Evolutionary conservation across 2,797 vertebrate species (phyloP).

Genomic region (Bufotes viridis): DNA sequence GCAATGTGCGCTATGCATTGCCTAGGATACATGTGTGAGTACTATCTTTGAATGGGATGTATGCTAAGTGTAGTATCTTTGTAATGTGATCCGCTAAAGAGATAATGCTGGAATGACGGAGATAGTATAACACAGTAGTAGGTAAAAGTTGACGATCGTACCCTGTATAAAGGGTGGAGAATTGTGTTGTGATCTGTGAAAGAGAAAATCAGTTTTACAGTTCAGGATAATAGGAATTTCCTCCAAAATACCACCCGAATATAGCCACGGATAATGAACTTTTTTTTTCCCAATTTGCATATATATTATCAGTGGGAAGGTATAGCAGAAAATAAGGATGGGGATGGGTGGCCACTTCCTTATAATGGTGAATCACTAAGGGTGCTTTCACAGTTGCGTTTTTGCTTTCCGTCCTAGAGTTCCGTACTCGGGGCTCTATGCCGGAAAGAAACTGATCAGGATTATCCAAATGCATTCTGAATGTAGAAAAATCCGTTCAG

Average conservation of each 20-base stretch:
- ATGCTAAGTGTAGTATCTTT: not conserved
- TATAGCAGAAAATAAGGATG: no score
- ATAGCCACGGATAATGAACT: not conserved
- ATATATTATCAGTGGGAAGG: no score
- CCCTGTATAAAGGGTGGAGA: not conserved
- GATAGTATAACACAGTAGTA: slow-evolving; percentile 19
- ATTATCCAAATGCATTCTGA: no score
- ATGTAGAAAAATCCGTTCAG: no score
- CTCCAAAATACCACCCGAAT: not conserved
- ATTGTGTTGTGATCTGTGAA: not conserved
- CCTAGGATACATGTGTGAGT: slow-evolving; percentile 6
- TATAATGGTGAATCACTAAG: no score
- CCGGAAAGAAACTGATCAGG: no score
- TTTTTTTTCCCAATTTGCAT: no score
- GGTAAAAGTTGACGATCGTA: slow-evolving; percentile 38
- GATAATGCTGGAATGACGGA: not conserved
- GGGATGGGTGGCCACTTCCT: no score
- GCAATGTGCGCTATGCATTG: slow-evolving; percentile 45
- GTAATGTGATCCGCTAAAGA: slow-evolving; percentile 27
- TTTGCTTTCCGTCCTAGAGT: no score
- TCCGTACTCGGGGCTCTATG: no score
- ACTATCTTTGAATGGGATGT: not conserved
- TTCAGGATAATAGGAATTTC: not conserved
- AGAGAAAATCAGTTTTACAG: not conserved
- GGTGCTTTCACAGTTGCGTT: no score